A percentile compares a stretch with the other conserved stretches of the same genome.
Conservation (phyloP, 2,797 vertebrate genomes). For the Acrossocheilus wenchowensis region DNA sequence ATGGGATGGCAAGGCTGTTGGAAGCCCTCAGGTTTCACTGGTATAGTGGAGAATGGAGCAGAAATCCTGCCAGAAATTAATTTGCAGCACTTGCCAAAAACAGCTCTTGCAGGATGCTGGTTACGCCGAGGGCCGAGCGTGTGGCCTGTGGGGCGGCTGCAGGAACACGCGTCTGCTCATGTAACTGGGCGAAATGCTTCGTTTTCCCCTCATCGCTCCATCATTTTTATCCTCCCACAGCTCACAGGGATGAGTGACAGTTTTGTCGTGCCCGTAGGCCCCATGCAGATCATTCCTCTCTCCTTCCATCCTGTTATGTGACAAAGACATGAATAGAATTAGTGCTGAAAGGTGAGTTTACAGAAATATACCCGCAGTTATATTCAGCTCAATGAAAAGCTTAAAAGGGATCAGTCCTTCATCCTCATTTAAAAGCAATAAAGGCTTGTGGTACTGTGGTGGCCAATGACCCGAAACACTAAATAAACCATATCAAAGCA, state of each 20-base stretch:
- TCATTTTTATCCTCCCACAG: constrained; percentile 39
- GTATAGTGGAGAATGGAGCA: constrained; percentile 61
- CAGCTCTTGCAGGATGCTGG: constrained; percentile 68
- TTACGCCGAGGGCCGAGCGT: constrained; percentile 57
- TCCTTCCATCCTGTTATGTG: constrained; percentile 9
- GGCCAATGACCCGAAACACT: constrained; percentile 43
- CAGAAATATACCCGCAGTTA: background rate
- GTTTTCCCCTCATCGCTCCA: constrained; percentile 48
- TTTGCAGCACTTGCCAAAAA: constrained; percentile 71
- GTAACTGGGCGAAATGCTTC: background rate
- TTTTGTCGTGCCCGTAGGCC: background rate
- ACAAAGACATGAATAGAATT: constrained; percentile 22
- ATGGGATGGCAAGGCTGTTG: constrained; percentile 41
- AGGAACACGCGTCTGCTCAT: constrained; percentile 21
- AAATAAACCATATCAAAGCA: constrained; percentile 35
- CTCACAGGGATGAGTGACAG: constrained; percentile 45
- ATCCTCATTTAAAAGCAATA: constrained; percentile 29
- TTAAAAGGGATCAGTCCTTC: constrained; percentile 22
- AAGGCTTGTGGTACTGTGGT: constrained; percentile 2
- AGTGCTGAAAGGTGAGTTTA: constrained; percentile 35
- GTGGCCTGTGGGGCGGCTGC: constrained; percentile 43
- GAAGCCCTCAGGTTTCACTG: constrained; percentile 63
- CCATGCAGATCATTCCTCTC: background rate
- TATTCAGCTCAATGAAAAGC: background rate
- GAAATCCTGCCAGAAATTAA: constrained; percentile 70